These are phyloP conservation scores for Argentina silus DNA, from an alignment of 2,797 vertebrate genomes.

Conservation along the genomic window DNA sequence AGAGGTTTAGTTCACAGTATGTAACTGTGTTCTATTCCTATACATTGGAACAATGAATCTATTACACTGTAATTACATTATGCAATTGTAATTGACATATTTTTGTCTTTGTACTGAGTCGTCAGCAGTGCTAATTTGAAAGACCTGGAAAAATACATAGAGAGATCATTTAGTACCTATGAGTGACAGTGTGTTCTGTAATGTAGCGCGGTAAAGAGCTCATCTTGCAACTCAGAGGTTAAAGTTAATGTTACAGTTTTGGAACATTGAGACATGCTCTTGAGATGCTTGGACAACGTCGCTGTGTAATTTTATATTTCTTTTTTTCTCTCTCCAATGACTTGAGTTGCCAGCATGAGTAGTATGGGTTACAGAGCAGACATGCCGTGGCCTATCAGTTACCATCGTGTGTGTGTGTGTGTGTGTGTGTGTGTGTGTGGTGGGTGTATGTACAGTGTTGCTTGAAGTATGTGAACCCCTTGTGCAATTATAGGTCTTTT, in stretches of 20 bases:
- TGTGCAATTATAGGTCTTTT: too few species aligned
- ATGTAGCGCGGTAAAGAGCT: slow-evolving; percentile 2
- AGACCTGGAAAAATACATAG: not conserved
- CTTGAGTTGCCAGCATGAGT: slow-evolving; percentile 64
- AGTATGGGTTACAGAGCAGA: slow-evolving; percentile 59
- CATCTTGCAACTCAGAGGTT: slow-evolving; percentile 24
- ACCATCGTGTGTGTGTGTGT: slow-evolving; percentile 35
- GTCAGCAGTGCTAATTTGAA: not conserved
- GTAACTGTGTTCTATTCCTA: too few species aligned
- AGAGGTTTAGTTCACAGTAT: too few species aligned
- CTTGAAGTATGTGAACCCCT: too few species aligned
- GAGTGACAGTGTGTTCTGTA: not conserved
- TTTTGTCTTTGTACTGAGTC: not conserved
- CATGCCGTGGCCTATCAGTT: slow-evolving; percentile 62
- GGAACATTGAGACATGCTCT: slow-evolving; percentile 46
- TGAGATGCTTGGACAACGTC: slow-evolving; percentile 48
- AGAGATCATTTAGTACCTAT: not conserved
- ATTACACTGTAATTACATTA: too few species aligned
- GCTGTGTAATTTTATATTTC: slow-evolving; percentile 51
- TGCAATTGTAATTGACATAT: not conserved
- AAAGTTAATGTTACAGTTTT: slow-evolving; percentile 57
- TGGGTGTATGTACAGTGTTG: slow-evolving; percentile 1
- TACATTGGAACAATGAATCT: too few species aligned
- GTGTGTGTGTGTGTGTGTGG: slow-evolving; percentile 11
- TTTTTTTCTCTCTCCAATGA: slow-evolving; percentile 50